Percentiles rank a stretch among this genome's conserved stretches.
Evolutionary conservation across 2,113 vertebrate species (phyloP).

Genomic region (Scopus umbretta): DNA sequence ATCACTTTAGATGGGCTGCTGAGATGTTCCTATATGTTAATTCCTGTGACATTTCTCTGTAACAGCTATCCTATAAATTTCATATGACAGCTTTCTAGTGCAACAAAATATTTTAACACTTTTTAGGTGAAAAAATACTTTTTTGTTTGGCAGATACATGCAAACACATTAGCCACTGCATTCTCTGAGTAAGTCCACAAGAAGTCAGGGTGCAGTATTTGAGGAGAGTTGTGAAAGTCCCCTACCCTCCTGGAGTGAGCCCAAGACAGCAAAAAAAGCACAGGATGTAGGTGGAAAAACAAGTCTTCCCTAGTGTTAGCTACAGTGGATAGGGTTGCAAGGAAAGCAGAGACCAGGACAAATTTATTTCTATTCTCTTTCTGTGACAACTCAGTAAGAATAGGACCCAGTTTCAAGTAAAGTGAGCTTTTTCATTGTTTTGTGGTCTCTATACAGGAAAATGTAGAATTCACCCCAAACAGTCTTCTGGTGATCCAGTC

Average conservation of each 20-base stretch:
- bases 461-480: not conserved
- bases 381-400: not conserved
- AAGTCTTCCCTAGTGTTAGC: not conserved
- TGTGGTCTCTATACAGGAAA: not conserved
- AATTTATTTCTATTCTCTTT: not conserved
- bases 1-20: not conserved
- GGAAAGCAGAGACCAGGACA: not conserved
- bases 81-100: not conserved
- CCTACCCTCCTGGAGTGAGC: not conserved
- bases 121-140: not conserved
- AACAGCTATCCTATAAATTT: not conserved
- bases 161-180: not conserved
- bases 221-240: not conserved
- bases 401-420: not conserved
- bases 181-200: not conserved
- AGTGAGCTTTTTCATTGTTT: not conserved
- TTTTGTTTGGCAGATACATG: not conserved
- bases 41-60: not conserved
- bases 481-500: not conserved
- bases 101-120: not conserved
- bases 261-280: not conserved
- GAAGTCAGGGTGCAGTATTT: not conserved
- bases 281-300: not conserved
- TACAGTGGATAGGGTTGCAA: not conserved
- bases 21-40: not conserved